These are phyloP conservation scores for Fragum fragum DNA, from an alignment of 2,888 invertebrate species.

Conservation along the genomic window DNA sequence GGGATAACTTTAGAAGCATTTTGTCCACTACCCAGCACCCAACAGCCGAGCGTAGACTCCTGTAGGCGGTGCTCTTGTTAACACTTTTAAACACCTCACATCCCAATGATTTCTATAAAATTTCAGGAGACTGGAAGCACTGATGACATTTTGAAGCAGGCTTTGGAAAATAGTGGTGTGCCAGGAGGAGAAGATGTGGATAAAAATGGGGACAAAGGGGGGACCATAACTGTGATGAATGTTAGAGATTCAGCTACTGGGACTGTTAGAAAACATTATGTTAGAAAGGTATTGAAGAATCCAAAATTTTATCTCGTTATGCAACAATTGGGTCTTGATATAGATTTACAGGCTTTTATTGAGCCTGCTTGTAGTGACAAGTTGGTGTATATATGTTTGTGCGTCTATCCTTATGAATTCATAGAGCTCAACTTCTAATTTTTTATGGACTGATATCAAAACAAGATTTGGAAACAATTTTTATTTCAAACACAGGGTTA, in stretches of 20 bases:
- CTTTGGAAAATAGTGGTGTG: conserved; percentile 88
- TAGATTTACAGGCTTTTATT: background rate
- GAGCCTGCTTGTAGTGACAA: background rate
- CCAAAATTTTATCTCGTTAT: conserved; percentile 3
- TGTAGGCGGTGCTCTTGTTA: too few species aligned
- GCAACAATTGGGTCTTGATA: background rate
- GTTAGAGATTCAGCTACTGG: conserved; percentile 86
- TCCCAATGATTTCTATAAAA: too few species aligned
- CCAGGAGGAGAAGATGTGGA: conserved; percentile 60
- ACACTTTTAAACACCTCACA: too few species aligned
- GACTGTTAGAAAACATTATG: conserved; percentile 84
- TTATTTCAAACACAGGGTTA: too few species aligned
- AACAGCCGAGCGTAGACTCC: too few species aligned
- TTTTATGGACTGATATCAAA: too few species aligned
- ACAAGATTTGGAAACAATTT: too few species aligned
- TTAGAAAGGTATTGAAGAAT: conserved; percentile 88
- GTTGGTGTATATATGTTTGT: too few species aligned
- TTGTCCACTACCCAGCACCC: too few species aligned
- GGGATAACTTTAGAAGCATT: too few species aligned
- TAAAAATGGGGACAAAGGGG: conserved; percentile 36
- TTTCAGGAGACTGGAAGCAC: conserved; percentile 6
- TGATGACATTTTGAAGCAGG: conserved; percentile 88
- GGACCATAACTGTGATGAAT: conserved; percentile 77
- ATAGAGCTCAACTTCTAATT: background rate
- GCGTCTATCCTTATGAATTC: too few species aligned